These are phyloP conservation scores for Myripristis murdjan DNA, from an alignment of 2,797 vertebrate species.

Conservation along the genomic window DNA sequence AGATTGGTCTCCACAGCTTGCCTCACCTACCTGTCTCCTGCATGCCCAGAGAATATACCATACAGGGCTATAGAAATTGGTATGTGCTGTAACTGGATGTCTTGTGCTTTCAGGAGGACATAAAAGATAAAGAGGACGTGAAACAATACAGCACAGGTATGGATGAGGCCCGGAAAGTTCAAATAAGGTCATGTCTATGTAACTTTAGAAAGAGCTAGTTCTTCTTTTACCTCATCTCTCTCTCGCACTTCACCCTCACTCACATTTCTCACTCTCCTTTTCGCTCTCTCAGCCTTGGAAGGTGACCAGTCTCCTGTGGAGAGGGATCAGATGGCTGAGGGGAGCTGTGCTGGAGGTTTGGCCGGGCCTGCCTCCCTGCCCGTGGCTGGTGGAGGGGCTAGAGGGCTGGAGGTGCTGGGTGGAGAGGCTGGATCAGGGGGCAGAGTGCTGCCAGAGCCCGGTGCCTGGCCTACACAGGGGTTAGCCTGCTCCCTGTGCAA, in stretches of 20 bases:
- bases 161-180: slow-evolving; percentile 10
- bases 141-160: slow-evolving; percentile 77
- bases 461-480: slow-evolving; percentile 74
- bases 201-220: slow-evolving; percentile 20
- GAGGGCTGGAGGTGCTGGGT: slow-evolving; percentile 62
- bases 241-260: slow-evolving; percentile 30
- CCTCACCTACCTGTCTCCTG: slow-evolving; percentile 65
- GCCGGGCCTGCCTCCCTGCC: slow-evolving; percentile 59
- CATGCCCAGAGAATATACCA: slow-evolving; percentile 76
- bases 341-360: slow-evolving; percentile 71
- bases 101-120: slow-evolving; percentile 79
- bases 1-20: slow-evolving; percentile 64
- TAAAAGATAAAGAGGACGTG: slow-evolving; percentile 67
- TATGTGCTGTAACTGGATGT: slow-evolving; percentile 66
- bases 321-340: slow-evolving; percentile 82
- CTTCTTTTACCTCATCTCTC: slow-evolving; percentile 41
- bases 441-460: slow-evolving; percentile 66
- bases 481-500: slow-evolving; percentile 88
- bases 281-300: slow-evolving; percentile 76
- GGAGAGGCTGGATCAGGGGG: slow-evolving; percentile 70
- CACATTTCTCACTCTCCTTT: slow-evolving; percentile 26
- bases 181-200: slow-evolving; percentile 3
- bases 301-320: slow-evolving; percentile 67
- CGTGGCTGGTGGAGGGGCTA: slow-evolving; percentile 62
- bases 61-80: slow-evolving; percentile 62